Base-by-base conservation (phyloP, 2,888 invertebrate genomes). In the Theodoxus fluviatilis region DNA sequence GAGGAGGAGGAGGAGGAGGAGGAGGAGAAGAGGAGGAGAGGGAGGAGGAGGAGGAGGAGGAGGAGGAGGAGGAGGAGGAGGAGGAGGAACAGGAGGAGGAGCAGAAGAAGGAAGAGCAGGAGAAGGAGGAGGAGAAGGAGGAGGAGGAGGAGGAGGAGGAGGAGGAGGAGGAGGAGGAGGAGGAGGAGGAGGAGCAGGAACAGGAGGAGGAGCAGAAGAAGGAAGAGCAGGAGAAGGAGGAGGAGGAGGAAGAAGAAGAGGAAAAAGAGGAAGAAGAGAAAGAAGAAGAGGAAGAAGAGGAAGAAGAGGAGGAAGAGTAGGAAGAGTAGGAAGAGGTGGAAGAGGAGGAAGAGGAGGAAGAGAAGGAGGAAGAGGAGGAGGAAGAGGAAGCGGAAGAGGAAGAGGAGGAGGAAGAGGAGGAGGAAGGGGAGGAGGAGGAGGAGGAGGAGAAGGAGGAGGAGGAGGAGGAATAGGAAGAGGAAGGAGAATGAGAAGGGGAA, bases 201-300 rank as follows among this genome's bases (percentile, higher is more conserved):
- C n/a, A n/a, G n/a, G n/a, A n/a, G 67, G 31, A 71, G 72, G 69
- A 65, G 61, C 80, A 79, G 72, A 3, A 72, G 65, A 59, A 22
- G 31, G n/a, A 68, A 61, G 12, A 35, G 18, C 9, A 12, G 12
- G 18, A 43, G 12, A 43, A 12, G 9, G 43, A 43, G 9, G 43
- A 43, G 43, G 18, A 12, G 43, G 43, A 43, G 18, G 12, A 15
- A 15, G 43, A 43, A 9, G 18, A 9, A 22, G 57, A 12, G 12
- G 57, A 22, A 57, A 22, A 25, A 22, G 25, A 25, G 12, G 25
- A 18, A 22, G 25, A 12, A 12, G 12, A 43, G 9, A 43, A 12
- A 43, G 43, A 43, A 12, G 43, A 15, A 15, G 43, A 12, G 43
- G 43, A 15, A 12, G 12, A 43, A 15, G 18, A 43, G 12, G 18